phyloP scores from a whole-genome alignment of 92 coral and sea anemone genomes.

The Metridium senile region DNA sequence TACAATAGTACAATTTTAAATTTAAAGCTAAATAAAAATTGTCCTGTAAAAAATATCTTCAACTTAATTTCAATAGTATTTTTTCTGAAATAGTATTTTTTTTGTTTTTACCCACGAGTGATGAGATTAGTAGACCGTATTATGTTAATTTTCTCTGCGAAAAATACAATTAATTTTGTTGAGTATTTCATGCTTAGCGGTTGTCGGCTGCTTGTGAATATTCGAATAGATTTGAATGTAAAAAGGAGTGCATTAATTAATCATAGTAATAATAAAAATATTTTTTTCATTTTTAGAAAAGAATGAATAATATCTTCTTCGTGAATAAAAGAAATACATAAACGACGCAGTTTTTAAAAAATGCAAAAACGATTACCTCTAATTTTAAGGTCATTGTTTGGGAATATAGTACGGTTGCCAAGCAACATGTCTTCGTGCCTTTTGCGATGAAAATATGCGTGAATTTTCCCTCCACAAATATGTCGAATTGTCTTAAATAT shows the following conservation, averaged over 20 bases:
- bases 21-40: no score
- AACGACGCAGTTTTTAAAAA: background rate
- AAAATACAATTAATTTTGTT: background rate
- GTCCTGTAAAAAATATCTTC: no score
- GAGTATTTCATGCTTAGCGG: background rate
- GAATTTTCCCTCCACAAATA: no score
- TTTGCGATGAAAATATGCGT: no score
- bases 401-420: background rate
- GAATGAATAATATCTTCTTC: no score
- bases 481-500: no score
- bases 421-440: no score
- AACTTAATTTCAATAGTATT: no score
- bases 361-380: background rate
- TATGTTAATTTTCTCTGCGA: background rate
- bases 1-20: no score
- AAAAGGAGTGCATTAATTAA: background rate
- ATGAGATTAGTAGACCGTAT: background rate
- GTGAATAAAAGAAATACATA: background rate
- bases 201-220: background rate
- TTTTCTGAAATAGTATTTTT: no score
- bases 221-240: background rate
- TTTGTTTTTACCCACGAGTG: no score
- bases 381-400: background rate
- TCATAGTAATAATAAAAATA: no score
- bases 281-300: background rate